These are phyloP conservation scores for Piaya cayana DNA, from an alignment of 2,113 vertebrate species.

Conservation along the genomic window DNA sequence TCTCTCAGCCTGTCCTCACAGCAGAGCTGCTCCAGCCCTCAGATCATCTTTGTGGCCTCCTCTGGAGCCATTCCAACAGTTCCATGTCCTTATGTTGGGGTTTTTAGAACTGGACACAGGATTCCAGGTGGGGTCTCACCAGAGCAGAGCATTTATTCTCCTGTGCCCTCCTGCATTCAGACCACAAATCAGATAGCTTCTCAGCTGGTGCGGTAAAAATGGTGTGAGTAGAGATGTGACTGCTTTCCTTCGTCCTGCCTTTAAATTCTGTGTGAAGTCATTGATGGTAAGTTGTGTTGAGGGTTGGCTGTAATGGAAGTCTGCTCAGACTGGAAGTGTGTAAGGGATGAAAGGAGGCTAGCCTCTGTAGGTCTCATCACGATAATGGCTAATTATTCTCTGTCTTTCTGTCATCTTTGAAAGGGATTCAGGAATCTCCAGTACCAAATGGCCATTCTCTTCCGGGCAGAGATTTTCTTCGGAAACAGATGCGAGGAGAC, in stretches of 20 bases:
- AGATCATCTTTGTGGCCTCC: too few species aligned
- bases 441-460: slow-evolving; percentile 95
- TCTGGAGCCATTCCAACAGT: too few species aligned
- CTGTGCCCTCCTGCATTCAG: neutral
- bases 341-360: neutral
- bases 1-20: too few species aligned
- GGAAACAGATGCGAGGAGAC: slow-evolving; percentile 99
- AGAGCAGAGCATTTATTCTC: too few species aligned
- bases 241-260: rapidly evolving
- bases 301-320: neutral
- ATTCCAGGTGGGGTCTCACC: too few species aligned
- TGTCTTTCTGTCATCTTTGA: slow-evolving; percentile 51
- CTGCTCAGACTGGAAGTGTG: neutral
- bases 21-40: too few species aligned
- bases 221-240: neutral
- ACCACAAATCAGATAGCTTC: neutral
- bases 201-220: neutral
- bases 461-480: slow-evolving; percentile 94
- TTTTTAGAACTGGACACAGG: too few species aligned
- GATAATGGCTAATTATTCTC: neutral
- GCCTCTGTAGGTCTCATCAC: neutral
- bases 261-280: neutral
- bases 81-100: too few species aligned
- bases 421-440: slow-evolving; percentile 94
- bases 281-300: neutral